Base-by-base conservation (phyloP, 2,888 invertebrate species). In the Agrochola circellaris region DNA sequence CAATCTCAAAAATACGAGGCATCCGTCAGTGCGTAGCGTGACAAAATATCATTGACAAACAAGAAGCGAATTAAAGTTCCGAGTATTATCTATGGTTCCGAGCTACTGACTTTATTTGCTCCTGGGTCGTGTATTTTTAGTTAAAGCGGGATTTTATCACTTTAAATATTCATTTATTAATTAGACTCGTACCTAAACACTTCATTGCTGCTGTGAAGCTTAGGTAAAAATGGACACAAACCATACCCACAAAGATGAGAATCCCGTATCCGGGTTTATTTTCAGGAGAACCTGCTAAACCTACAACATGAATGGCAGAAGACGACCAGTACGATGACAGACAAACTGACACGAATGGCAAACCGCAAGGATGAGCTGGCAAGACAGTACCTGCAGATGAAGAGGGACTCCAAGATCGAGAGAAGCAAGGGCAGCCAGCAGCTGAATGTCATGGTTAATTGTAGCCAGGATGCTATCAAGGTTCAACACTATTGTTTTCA, bases 401-500 rank as follows among this genome's bases (percentile, higher is more conserved):
- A 97, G 86, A 93, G 89, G 26, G 95, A 96, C n/a, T 95, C 97
- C 11, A 97, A 97, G 77, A 83, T 91, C 0, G 96, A 97, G 74
- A 94, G 96, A 78, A 94, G 92, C 11, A 91, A 93, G 13, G 97
- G 97, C 76, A 95, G 96, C 45, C 93, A 96, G 34, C 97, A 97
- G 82, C 93, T 98, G 51, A 97, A 97, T 38, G 84, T 96, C 38
- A 94, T 98, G 91, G 98, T 97, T 17, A 97, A 98, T 66, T 93
- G 95, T 58, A 98, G 98, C 86, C 97, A 97, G 85, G 95, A 97
- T 74, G 94, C 97, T 68, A 96, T 97, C 61, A 95, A 97, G 93
- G 97, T 97, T 78, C 26, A 7, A 45, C 23, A 45, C 73, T 45
- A 42, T 73, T 75, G 42, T 30, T 42, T 34, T 15, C 17, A 48